phyloP scores from a whole-genome alignment of 2,888 invertebrate species.

The Chloromyia formosa region DNA sequence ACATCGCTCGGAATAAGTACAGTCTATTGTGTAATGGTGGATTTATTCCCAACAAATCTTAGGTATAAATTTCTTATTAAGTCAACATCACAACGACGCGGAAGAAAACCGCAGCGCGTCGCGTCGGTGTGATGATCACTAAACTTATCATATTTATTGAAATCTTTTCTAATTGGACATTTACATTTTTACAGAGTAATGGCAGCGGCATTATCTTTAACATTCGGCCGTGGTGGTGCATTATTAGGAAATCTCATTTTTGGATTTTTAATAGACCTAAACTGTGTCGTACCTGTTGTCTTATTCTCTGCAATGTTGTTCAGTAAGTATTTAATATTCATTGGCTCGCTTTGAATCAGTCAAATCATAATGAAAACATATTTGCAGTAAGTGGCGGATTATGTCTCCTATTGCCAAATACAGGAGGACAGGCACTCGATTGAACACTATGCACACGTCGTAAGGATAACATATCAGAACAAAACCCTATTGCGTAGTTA shows the following conservation, averaged over 20 bases:
- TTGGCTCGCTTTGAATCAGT: slow-evolving; percentile 27
- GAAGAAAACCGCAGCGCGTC: too few relatives aligned
- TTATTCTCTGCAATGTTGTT: slow-evolving; percentile 78
- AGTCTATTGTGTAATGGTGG: slow-evolving; percentile 83
- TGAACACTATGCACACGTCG: neutral
- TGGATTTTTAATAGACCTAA: slow-evolving; percentile 81
- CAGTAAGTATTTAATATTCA: slow-evolving; percentile 68
- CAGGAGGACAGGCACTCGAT: slow-evolving; percentile 73
- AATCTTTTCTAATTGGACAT: slow-evolving; percentile 44
- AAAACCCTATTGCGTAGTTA: neutral
- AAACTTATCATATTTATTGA: neutral
- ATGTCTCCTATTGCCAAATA: slow-evolving; percentile 79
- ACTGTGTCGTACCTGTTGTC: slow-evolving; percentile 78
- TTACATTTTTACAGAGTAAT: slow-evolving; percentile 70
- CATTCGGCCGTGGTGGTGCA: slow-evolving; percentile 81
- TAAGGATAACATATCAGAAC: slow-evolving; percentile 10
- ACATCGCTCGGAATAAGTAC: slow-evolving; percentile 83
- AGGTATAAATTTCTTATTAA: too few relatives aligned
- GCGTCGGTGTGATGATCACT: too few relatives aligned
- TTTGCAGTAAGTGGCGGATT: slow-evolving; percentile 76
- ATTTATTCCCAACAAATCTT: slow-evolving; percentile 83
- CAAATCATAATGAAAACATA: too few relatives aligned
- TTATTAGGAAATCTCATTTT: slow-evolving; percentile 79
- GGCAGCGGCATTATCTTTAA: slow-evolving; percentile 82
- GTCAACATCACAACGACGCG: too few relatives aligned